These are phyloP conservation scores for Halcyon leucocephala DNA, from an alignment of 2,797 vertebrate species.

Conservation along the genomic window DNA sequence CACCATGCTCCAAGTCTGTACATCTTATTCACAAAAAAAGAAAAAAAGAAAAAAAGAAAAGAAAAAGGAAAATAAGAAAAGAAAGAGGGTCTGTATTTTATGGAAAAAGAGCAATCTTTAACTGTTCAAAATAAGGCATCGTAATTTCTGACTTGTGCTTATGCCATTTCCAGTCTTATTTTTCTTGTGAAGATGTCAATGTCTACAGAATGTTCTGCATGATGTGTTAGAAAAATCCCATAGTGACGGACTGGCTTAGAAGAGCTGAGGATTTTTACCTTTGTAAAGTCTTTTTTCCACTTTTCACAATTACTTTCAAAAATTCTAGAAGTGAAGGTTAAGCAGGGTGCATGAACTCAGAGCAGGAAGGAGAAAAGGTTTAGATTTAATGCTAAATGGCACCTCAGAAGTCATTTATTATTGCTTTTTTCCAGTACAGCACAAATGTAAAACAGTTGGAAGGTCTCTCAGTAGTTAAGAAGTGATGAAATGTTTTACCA, in stretches of 20 bases:
- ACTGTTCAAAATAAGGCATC: not conserved
- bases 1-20: not conserved
- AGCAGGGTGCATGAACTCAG: not conserved
- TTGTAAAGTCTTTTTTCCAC: not conserved
- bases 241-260: not conserved
- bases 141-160: not conserved
- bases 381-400: not conserved
- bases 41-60: not conserved
- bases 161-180: not conserved
- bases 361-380: not conserved
- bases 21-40: not conserved
- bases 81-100: not conserved
- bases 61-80: not conserved
- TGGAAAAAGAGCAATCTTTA: not conserved
- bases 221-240: not conserved
- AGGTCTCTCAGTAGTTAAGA: not conserved
- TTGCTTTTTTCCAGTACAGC: not conserved
- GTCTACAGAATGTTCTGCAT: not conserved
- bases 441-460: not conserved
- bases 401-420: slow-evolving; percentile 17
- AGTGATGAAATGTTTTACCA: not conserved
- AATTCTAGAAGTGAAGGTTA: slow-evolving; percentile 4
- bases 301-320: not conserved
- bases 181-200: not conserved
- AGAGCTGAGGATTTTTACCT: not conserved